Evolutionary conservation across 2,888 invertebrate genomes (phyloP).

Genomic region (Ganaspis brasiliensis): DNA sequence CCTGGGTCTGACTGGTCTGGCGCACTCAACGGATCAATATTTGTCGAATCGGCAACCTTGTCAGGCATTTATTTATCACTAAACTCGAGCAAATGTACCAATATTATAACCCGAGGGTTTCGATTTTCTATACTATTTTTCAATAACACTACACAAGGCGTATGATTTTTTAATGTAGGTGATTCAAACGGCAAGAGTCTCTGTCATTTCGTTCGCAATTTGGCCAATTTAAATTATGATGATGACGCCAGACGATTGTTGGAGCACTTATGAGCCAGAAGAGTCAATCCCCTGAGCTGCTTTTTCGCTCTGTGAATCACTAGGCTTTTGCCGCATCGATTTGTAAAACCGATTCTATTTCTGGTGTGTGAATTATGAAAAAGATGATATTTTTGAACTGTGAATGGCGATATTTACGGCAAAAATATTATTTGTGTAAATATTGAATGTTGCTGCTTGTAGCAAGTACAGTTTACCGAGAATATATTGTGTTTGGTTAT

Average conservation of each 20-base stretch:
- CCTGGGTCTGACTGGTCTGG: conserved; percentile 64
- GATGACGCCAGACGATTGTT: background rate
- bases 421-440: too few relatives aligned
- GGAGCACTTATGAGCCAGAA: background rate
- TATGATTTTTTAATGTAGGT: too few relatives aligned
- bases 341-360: background rate
- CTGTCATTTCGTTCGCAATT: background rate
- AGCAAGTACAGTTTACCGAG: too few relatives aligned
- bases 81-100: conserved; percentile 40
- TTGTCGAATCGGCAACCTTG: conserved; percentile 72
- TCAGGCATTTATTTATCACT: conserved; percentile 64
- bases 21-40: conserved; percentile 71
- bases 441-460: too few relatives aligned
- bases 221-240: too few relatives aligned
- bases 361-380: background rate
- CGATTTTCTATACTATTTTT: conserved; percentile 48
- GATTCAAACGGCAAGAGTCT: too few relatives aligned
- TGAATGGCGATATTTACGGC: too few relatives aligned
- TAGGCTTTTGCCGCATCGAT: background rate
- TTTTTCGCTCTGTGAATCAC: background rate
- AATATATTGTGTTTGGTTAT: too few relatives aligned
- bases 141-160: background rate
- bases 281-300: background rate
- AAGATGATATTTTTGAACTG: background rate
- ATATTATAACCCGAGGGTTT: conserved; percentile 51